These are phyloP conservation scores for Rotaria sp. DNA, from an alignment of 2,888 invertebrate genomes.

Conservation along the genomic window DNA sequence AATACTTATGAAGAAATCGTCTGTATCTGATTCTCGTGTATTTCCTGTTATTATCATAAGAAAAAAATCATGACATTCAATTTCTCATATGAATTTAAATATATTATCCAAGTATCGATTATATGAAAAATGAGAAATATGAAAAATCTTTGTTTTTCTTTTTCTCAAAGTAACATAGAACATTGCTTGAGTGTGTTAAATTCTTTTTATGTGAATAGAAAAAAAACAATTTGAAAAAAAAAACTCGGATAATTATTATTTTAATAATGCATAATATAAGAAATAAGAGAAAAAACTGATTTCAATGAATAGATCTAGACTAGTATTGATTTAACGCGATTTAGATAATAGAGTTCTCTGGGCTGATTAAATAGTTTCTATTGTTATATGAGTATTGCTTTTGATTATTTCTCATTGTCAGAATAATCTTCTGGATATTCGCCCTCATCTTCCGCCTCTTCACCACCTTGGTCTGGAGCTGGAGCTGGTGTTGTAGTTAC, in stretches of 20 bases:
- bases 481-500: background rate
- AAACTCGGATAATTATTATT: background rate
- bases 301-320: background rate
- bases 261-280: background rate
- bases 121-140: background rate
- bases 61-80: no score
- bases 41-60: background rate
- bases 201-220: background rate
- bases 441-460: background rate
- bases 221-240: background rate
- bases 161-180: no score
- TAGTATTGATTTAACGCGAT: background rate
- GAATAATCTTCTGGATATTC: background rate
- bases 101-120: background rate
- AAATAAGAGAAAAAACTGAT: background rate
- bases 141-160: no score
- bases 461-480: background rate
- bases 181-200: no score
- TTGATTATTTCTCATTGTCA: background rate
- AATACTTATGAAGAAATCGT: background rate
- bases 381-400: background rate
- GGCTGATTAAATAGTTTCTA: background rate
- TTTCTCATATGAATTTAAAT: background rate
- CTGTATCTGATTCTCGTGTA: background rate
- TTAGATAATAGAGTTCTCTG: background rate